Percentiles rank a stretch among this genome's conserved stretches.
Evolutionary conservation across 2,797 vertebrate species (phyloP).

Genomic region (Chiropotes sagulatus): DNA sequence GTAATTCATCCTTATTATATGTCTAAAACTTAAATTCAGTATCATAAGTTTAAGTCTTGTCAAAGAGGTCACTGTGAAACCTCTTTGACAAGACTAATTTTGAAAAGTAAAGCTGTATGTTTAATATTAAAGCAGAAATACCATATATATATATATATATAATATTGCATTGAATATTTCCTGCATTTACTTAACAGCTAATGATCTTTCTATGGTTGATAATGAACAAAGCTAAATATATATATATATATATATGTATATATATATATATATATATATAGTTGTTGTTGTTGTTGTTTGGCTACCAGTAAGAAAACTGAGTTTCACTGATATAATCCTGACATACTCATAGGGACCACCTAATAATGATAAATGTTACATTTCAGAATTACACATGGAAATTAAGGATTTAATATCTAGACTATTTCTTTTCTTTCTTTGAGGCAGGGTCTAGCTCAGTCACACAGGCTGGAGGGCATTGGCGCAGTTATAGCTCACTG

Average conservation of each 20-base stretch:
- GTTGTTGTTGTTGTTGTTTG: background rate
- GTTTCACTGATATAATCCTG: background rate
- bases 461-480: background rate
- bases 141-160: no score
- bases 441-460: background rate
- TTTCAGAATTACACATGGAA: background rate
- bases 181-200: background rate
- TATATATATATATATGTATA: no score
- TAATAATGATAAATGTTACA: background rate
- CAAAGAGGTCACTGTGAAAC: background rate
- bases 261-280: no score
- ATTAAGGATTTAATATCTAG: background rate
- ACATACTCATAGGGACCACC: background rate
- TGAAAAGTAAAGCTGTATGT: background rate
- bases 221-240: background rate
- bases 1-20: background rate
- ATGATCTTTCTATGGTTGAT: background rate
- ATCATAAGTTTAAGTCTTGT: background rate
- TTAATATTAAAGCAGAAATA: constrained; percentile 5
- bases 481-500: background rate
- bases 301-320: background rate
- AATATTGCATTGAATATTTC: background rate
- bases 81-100: background rate
- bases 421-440: background rate
- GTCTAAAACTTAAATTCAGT: background rate